Conservation (phyloP, 2,797 vertebrate genomes). For the Schizothorax lantsangensis region DNA sequence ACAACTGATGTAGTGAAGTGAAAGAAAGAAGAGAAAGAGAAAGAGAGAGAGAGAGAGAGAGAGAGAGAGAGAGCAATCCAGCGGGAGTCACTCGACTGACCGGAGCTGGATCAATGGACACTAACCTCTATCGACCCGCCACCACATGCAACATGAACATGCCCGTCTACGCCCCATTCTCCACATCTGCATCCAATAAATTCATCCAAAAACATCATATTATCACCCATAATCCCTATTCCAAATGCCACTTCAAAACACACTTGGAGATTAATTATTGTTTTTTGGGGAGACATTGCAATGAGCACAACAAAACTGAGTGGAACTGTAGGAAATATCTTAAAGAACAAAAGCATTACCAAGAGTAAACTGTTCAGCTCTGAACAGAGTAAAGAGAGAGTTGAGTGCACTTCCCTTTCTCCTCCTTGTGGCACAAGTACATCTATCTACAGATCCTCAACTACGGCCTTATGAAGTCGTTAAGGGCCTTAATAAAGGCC, state of each 20-base stretch:
- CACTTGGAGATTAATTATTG: conserved; percentile 31
- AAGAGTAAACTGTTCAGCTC: conserved; percentile 27
- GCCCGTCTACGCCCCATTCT: conserved; percentile 49
- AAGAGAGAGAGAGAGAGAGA: conserved; percentile 34
- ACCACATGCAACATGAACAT: conserved; percentile 60
- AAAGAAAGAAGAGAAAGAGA: conserved; percentile 38
- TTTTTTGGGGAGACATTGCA: conserved; percentile 14
- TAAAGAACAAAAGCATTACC: conserved; percentile 29
- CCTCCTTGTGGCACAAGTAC: conserved; percentile 34
- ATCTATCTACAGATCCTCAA: conserved; percentile 29
- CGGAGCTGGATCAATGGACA: conserved; percentile 84
- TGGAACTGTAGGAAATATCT: conserved; percentile 2
- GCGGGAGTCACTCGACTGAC: conserved; percentile 80
- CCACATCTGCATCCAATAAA: conserved; percentile 40
- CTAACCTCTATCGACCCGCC: conserved; percentile 84
- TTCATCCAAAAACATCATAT: conserved; percentile 41
- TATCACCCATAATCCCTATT: neutral
- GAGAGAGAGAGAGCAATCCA: conserved; percentile 67
- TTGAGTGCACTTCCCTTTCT: conserved; percentile 38
- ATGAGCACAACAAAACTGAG: conserved; percentile 11
- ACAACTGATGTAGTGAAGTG: conserved; percentile 67
- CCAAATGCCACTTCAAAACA: conserved; percentile 1
- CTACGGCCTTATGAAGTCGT: conserved; percentile 34
- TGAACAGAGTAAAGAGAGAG: conserved; percentile 31
- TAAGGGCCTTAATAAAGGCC: conserved; percentile 48